Conservation (phyloP, 2,888 invertebrate species). For the Tetragonisca angustula region DNA sequence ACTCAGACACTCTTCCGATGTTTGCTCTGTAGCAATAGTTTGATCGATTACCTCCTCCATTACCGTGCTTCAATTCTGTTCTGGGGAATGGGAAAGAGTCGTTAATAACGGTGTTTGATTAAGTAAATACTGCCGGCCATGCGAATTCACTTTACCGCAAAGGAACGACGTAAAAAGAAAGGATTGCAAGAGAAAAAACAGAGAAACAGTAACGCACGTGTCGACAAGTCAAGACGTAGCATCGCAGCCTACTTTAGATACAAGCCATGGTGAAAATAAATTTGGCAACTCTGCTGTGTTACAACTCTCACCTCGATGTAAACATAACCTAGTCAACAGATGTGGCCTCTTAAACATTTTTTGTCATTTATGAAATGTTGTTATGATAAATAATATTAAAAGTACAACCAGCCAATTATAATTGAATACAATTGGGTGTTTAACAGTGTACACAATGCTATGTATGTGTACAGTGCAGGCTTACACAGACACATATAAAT, state of each 20-base stretch:
- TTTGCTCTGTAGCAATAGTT: constrained; percentile 13
- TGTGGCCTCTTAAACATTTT: background rate
- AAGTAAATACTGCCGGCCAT: constrained; percentile 1
- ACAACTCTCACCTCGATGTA: background rate
- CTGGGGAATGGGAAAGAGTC: constrained; percentile 32
- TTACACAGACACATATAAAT: background rate
- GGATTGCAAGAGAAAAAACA: background rate
- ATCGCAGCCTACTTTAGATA: constrained; percentile 1
- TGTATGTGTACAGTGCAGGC: background rate
- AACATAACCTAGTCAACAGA: background rate
- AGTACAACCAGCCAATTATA: background rate
- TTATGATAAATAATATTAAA: background rate
- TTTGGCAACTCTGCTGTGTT: constrained; percentile 1
- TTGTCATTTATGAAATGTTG: background rate
- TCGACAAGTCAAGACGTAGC: background rate
- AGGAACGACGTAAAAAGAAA: background rate
- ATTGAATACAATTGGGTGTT: background rate
- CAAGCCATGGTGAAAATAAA: constrained; percentile 4
- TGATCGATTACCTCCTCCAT: constrained; percentile 43
- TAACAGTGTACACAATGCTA: background rate
- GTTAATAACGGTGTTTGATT: background rate
- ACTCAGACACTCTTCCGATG: constrained; percentile 12
- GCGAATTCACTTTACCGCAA: background rate
- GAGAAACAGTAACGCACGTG: background rate
- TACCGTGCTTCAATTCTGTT: constrained; percentile 32